Base-by-base conservation (phyloP, 1,140 invertebrate genomes). In the Frieseomelitta varia region DNA sequence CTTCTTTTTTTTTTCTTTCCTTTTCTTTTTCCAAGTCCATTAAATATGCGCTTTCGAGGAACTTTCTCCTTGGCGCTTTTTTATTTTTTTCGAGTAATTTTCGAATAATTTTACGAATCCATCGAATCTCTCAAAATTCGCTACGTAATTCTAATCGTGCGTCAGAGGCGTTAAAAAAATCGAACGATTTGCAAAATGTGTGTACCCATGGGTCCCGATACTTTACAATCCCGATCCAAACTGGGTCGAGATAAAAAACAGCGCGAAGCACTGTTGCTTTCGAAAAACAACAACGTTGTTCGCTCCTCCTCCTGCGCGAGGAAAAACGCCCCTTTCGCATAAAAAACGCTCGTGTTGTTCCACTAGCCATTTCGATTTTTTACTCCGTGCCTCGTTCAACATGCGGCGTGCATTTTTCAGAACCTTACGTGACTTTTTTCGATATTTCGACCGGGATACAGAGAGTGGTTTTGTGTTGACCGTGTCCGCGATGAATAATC, bases 401-500 rank as follows among this genome's bases (percentile, higher is more conserved):
- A 6, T 10, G 34, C 34, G 8, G 27, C 27, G 67, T 78, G 47
- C 34, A 78, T 67, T 78, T 67, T 78, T 68, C 19, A 51, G 6
- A 34, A 6, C 39, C 39, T 78, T 53, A 53, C 21, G 47, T 34
- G n/a, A 78, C 63, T 34, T 67, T n/a, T n/a, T 75, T 58, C 67
- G 67, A 53, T 21, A 34, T 78, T 51, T 78, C 27, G 17, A 27
- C 14, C 27, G 6, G 11, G 21, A 11, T 11, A 12, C 24, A 17
- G 3, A 47, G 24, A 78, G 11, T 30, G 15, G 15, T 47, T 67
- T 75, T 53, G 17, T 51, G 80, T 63, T 55, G 61, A 27, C 53
- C 30, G 53, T 55, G 15, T 47, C 6, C n/a, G 19, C 80, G 12
- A n/a, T 55, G 53, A 68, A 82, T 67, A 68, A 82, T 76, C 30